phyloP scores from a whole-genome alignment of 30 jellyfish, hydroid and myxozoan genomes.

The Aurelia coerulea region DNA sequence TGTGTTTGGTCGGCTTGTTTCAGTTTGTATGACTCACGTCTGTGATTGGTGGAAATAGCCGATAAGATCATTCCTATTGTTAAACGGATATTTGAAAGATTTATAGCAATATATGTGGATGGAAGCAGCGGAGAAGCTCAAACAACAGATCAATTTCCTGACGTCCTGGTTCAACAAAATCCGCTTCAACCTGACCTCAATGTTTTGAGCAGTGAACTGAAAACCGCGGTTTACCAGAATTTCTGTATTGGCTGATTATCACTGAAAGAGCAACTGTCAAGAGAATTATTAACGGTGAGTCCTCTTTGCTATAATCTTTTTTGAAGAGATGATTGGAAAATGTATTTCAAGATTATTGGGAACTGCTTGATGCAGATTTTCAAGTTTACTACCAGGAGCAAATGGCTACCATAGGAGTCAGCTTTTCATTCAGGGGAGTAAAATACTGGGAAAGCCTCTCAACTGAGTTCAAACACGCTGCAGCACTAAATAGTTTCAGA shows the following conservation, averaged over 20 bases:
- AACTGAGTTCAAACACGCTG: no score
- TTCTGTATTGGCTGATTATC: not conserved
- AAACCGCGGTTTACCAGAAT: not conserved
- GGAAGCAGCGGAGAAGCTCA: slow-evolving; percentile 21
- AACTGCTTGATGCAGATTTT: no score
- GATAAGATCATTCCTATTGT: slow-evolving; percentile 43
- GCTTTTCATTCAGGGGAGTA: no score
- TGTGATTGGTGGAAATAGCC: slow-evolving; percentile 37
- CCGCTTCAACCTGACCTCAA: slow-evolving; percentile 3
- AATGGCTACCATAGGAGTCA: no score
- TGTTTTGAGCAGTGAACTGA: not conserved
- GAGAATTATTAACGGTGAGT: no score
- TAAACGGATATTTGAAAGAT: slow-evolving; percentile 7
- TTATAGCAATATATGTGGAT: slow-evolving; percentile 18
- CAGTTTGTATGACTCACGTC: slow-evolving; percentile 47
- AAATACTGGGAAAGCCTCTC: no score
- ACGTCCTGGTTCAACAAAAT: not conserved
- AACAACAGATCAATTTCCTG: slow-evolving; percentile 7
- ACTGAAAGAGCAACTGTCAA: no score
- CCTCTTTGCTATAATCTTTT: no score
- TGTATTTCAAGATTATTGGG: no score
- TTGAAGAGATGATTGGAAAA: no score
- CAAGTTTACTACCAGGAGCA: no score
- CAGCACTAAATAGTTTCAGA: no score
- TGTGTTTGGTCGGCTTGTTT: slow-evolving; percentile 55